These are phyloP conservation scores for Rhincodon typus DNA, from an alignment of 2,797 vertebrate genomes.

Conservation along the genomic window DNA sequence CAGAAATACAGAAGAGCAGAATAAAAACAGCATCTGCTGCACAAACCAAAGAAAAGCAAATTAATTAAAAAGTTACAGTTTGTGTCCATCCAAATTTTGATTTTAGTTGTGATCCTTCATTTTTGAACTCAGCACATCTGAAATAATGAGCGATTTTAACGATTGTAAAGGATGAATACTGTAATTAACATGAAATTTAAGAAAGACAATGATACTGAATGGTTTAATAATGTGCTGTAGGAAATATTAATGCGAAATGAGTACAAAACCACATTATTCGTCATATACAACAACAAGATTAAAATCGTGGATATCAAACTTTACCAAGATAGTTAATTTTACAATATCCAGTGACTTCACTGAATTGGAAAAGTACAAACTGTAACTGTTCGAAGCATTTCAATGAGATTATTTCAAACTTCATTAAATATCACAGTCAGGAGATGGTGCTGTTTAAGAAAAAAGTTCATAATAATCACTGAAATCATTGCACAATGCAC, in stretches of 20 bases:
- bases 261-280: background rate
- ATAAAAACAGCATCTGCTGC: background rate
- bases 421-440: slow-evolving; percentile 22
- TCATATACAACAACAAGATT: background rate
- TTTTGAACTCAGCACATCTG: background rate
- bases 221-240: background rate
- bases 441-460: background rate
- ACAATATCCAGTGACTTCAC: background rate
- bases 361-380: background rate
- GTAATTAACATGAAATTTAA: background rate
- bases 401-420: background rate
- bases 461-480: background rate
- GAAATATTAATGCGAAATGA: background rate
- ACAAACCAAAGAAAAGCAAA: background rate
- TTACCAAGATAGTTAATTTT: background rate
- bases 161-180: background rate
- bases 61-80: background rate
- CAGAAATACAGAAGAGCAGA: background rate
- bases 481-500: background rate
- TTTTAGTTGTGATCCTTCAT: background rate
- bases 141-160: background rate
- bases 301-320: background rate
- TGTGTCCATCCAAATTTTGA: background rate
- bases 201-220: background rate
- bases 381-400: background rate